Percentiles rank a stretch among this genome's conserved stretches.
Evolutionary conservation across 2,113 vertebrate genomes (phyloP).

Genomic region (Crotalus viridis): DNA sequence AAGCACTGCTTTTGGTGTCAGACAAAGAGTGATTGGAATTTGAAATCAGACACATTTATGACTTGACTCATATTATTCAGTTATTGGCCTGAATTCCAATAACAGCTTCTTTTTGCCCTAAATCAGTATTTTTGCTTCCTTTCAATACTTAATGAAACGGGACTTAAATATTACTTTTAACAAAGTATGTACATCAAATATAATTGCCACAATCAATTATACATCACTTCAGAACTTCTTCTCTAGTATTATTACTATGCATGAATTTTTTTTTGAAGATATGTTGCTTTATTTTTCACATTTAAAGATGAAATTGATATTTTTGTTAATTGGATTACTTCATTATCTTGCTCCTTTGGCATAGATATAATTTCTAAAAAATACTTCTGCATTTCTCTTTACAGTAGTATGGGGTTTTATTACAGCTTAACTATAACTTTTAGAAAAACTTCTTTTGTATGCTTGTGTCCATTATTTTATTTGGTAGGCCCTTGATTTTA

Average conservation of each 20-base stretch:
- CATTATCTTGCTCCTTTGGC: slow-evolving; percentile 33
- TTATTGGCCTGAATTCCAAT: slow-evolving; percentile 43
- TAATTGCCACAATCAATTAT: slow-evolving; percentile 31
- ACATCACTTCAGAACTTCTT: slow-evolving; percentile 18
- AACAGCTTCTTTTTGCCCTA: slow-evolving; percentile 51
- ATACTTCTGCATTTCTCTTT: slow-evolving; percentile 30
- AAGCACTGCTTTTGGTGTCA: slow-evolving; percentile 35
- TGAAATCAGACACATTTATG: slow-evolving; percentile 34
- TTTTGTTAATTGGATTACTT: slow-evolving; percentile 36
- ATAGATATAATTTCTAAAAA: not conserved
- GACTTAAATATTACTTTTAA: slow-evolving; percentile 53
- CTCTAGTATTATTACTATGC: slow-evolving; percentile 36
- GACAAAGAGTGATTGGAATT: slow-evolving; percentile 16
- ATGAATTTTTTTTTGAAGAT: slow-evolving; percentile 40
- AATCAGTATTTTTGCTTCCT: slow-evolving; percentile 58
- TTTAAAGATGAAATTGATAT: slow-evolving; percentile 31
- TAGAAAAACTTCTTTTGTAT: not conserved
- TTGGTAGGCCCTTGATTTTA: not conserved
- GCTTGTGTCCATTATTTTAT: slow-evolving; percentile 2
- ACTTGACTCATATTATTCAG: slow-evolving; percentile 33
- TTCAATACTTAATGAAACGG: slow-evolving; percentile 64
- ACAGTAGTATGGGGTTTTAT: slow-evolving; percentile 2
- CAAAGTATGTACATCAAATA: slow-evolving; percentile 34
- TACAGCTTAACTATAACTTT: not conserved
- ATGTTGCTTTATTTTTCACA: slow-evolving; percentile 39